Evolutionary conservation across 1,140 invertebrate species (phyloP), one percentile per base, ranked within the genome.

Genomic region (Ips nitidus): DNA sequence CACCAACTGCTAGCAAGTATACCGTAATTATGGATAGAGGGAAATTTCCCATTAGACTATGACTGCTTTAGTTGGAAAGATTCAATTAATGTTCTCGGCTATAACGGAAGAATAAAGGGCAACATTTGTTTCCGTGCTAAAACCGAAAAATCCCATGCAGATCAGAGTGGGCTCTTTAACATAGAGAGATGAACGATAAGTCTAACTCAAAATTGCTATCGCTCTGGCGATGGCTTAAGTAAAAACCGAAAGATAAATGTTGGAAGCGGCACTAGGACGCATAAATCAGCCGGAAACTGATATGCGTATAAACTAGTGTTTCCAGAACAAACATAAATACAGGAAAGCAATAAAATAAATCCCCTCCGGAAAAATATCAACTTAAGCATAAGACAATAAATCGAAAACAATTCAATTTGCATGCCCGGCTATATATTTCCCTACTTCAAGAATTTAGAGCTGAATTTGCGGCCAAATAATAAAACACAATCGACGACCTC

Each of bases 311-410:
- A 68, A 68, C 66, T 68, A 53, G 4, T 52, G 66, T 68, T 60
- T 68, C 66, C 66, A 7, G 39, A 53, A 60, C 64, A 66, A 66
- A 66, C 64, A 66, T 68, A 68, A 68, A 68, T 68, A 59, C 56
- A 39, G 53, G 55, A 66, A 57, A 66, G 64, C 64, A 57, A 66
- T 66, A 47, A 66, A 66, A 66, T 66, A 66, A 66, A 66, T 66
- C 55, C 53, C 61, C 41, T 40, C 53, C 55, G 58, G 55, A 68
- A 68, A 60, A 68, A 59, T 68, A 68, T 68, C 66, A 68, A 68
- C 66, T 68, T 60, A 60, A 68, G 57, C 66, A 53, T 50, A 60
- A 60, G 57, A 68, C 66, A 60, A 68, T 68, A 68, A 68, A 68
- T 68, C 36, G 66, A 66, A 60, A 53, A 60, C 55, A 60, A 68